These are phyloP conservation scores for Tragopan temminckii DNA, from an alignment of 2,797 vertebrate species.

Conservation along the genomic window DNA sequence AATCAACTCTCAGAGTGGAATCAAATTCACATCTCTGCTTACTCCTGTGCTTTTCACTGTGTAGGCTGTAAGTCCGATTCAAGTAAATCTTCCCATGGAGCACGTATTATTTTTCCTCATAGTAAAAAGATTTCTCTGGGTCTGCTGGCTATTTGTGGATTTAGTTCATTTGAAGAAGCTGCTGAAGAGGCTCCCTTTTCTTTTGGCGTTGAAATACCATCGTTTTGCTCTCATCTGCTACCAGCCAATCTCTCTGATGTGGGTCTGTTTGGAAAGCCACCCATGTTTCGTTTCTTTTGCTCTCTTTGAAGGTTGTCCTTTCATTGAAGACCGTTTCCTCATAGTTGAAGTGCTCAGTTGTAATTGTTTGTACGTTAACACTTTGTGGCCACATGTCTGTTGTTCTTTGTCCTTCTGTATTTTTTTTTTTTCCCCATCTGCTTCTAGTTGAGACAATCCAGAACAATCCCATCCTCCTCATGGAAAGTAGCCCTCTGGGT, in stretches of 20 bases:
- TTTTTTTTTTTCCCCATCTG: constrained; percentile 80
- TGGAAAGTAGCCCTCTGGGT: constrained; percentile 89
- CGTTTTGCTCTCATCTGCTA: constrained; percentile 14
- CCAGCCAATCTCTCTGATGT: constrained; percentile 55
- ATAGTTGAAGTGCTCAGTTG: constrained; percentile 47
- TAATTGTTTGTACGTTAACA: constrained; percentile 71
- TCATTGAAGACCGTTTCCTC: constrained; percentile 32
- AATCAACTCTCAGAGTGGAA: background rate
- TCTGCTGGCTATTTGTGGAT: constrained; percentile 11
- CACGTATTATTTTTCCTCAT: background rate
- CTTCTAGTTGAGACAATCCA: constrained; percentile 96
- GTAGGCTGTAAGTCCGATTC: constrained; percentile 45
- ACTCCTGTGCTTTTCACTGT: constrained; percentile 41
- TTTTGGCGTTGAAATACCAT: constrained; percentile 37
- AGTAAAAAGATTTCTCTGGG: constrained; percentile 45
- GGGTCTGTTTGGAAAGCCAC: constrained; percentile 51
- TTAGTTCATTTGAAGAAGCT: constrained; percentile 5
- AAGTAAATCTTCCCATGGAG: background rate
- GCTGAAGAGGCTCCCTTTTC: constrained; percentile 20
- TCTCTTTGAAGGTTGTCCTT: constrained; percentile 49
- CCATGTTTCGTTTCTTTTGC: constrained; percentile 25
- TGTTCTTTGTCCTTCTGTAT: constrained; percentile 86
- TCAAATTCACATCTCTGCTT: constrained; percentile 5
- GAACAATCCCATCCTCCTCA: constrained; percentile 93
- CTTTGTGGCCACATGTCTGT: constrained; percentile 78